Percentiles rank a stretch among this genome's conserved stretches.
Conservation (phyloP, 2,113 vertebrate species). For the Fulica atra region DNA sequence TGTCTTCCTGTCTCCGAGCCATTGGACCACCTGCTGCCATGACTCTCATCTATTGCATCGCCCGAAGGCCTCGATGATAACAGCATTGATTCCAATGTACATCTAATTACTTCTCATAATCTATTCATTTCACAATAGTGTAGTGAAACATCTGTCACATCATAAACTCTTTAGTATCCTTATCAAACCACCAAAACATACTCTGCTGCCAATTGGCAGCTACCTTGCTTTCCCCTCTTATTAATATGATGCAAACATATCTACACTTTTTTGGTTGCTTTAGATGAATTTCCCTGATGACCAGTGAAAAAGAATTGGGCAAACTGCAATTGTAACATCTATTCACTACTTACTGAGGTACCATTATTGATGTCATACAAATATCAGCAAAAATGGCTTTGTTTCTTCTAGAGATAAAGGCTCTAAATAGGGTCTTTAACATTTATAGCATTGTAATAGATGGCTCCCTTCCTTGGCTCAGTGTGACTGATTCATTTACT, state of each 20-base stretch:
- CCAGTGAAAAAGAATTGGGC: conserved; percentile 71
- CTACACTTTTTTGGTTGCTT: conserved; percentile 74
- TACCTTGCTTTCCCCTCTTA: conserved; percentile 75
- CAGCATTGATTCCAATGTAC: conserved; percentile 99
- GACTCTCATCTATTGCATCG: conserved; percentile 89
- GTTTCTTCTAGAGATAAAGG: conserved; percentile 65
- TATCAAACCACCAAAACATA: conserved; percentile 88
- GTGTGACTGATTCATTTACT: conserved; percentile 70
- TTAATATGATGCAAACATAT: conserved; percentile 81
- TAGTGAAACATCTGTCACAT: conserved; percentile 98
- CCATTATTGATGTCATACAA: conserved; percentile 40
- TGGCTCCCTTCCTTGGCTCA: conserved; percentile 45
- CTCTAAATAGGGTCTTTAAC: conserved; percentile 72
- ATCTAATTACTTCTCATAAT: conserved; percentile 99
- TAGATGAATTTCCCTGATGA: conserved; percentile 78
- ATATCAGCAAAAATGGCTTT: conserved; percentile 69
- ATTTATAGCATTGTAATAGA: conserved; percentile 63
- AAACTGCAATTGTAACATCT: conserved; percentile 65
- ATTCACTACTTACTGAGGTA: conserved; percentile 62
- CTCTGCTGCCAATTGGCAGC: conserved; percentile 82
- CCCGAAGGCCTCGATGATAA: conserved; percentile 92
- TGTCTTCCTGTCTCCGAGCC: conserved; percentile 89
- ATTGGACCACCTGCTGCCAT: conserved; percentile 89
- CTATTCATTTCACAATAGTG: conserved; percentile 99
- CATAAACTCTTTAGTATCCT: conserved; percentile 89